A percentile compares a stretch with the other conserved stretches of the same genome.
Evolutionary conservation across 2,113 vertebrate genomes (phyloP).

Genomic region (Zosterops hypoxanthus): DNA sequence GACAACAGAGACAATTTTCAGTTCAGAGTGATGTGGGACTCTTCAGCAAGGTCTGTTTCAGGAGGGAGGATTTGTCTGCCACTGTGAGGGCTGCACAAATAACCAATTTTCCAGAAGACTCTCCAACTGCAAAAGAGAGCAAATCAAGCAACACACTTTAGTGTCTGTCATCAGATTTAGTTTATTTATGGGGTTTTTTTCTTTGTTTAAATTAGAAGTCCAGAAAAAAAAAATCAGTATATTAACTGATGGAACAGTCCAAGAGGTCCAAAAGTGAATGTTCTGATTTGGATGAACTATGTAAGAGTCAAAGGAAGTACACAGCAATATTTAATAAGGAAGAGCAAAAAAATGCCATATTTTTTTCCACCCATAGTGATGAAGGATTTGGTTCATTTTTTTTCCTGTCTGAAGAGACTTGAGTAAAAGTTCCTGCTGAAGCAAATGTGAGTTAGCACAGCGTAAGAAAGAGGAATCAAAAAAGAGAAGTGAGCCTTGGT

Average conservation of each 20-base stretch:
- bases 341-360: background rate
- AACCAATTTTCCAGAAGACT: background rate
- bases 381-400: background rate
- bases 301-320: background rate
- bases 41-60: background rate
- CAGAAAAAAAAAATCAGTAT: rapidly evolving
- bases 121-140: background rate
- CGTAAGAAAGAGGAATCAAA: background rate
- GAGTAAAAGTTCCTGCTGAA: background rate
- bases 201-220: background rate
- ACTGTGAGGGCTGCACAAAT: background rate
- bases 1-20: background rate
- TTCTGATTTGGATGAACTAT: background rate
- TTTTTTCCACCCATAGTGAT: background rate
- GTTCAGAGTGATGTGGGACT: background rate
- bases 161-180: background rate
- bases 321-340: background rate
- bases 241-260: background rate
- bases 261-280: background rate
- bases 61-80: background rate
- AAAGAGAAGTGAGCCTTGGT: background rate
- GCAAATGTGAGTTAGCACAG: rapidly evolving
- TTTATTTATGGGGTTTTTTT: background rate
- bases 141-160: background rate
- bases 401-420: background rate